These are phyloP conservation scores for Hippolais icterina DNA, from an alignment of 2,113 vertebrate genomes.

Conservation along the genomic window DNA sequence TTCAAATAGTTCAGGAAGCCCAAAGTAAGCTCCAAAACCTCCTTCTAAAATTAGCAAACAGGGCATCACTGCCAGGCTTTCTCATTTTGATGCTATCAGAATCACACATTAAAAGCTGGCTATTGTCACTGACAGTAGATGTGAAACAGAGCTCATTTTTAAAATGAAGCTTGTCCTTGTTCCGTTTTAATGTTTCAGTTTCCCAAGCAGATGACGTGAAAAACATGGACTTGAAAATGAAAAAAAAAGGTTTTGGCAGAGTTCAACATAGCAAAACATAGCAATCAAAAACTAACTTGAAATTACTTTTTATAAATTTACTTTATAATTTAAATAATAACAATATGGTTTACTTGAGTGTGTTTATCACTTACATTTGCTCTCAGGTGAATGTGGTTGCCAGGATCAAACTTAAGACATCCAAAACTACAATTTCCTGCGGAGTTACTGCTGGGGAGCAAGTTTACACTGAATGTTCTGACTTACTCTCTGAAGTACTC, in stretches of 20 bases:
- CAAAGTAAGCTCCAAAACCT: conserved; percentile 64
- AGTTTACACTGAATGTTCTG: neutral
- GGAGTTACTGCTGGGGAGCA: neutral
- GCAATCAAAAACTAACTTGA: neutral
- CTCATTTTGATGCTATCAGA: conserved; percentile 48
- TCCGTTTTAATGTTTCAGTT: neutral
- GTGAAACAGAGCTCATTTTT: conserved; percentile 59
- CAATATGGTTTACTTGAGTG: neutral
- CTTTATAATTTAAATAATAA: neutral
- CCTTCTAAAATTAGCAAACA: conserved; percentile 25
- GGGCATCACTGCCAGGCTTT: conserved; percentile 29
- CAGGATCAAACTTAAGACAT: neutral
- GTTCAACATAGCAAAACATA: neutral
- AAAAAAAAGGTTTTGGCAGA: neutral
- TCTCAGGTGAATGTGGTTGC: neutral
- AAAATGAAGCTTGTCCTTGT: conserved; percentile 46
- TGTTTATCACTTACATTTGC: neutral
- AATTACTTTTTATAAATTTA: neutral
- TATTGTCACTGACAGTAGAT: conserved; percentile 61
- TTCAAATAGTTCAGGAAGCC: conserved; percentile 62
- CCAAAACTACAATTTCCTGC: neutral
- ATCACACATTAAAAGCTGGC: conserved; percentile 48
- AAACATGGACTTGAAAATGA: neutral
- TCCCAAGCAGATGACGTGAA: neutral
- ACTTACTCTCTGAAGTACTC: neutral